phyloP scores from a whole-genome alignment of 2,113 vertebrate genomes.

The Lonchura striata region DNA sequence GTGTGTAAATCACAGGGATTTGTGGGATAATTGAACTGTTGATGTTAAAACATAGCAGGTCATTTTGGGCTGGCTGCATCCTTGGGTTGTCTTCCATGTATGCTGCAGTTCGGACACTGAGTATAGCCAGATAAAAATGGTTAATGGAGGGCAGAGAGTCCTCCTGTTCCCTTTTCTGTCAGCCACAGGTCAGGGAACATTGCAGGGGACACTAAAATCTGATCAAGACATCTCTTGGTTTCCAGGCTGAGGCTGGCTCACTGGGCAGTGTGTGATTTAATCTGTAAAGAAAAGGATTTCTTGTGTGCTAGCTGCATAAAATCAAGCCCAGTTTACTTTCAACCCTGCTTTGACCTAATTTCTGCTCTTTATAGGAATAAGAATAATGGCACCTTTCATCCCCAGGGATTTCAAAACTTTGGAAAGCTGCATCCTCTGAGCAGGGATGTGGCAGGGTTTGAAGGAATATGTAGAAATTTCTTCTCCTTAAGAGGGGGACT shows the following conservation, averaged over 20 bases:
- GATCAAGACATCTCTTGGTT: neutral
- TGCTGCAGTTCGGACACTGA: neutral
- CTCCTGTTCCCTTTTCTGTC: neutral
- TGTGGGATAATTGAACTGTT: neutral
- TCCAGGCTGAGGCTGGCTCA: neutral
- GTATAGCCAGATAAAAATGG: neutral
- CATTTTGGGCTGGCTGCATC: neutral
- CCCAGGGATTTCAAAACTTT: neutral
- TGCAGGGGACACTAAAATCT: neutral
- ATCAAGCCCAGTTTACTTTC: neutral
- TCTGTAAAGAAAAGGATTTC: neutral
- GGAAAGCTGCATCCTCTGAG: neutral
- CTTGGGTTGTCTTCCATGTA: fast-evolving
- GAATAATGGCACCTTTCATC: neutral
- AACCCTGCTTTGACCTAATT: neutral
- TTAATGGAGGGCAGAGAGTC: fast-evolving
- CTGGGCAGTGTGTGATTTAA: neutral
- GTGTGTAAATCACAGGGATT: neutral
- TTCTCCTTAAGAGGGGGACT: fast-evolving
- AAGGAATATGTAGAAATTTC: neutral
- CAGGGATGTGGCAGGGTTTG: neutral
- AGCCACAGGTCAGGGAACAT: fast-evolving
- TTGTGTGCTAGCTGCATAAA: neutral
- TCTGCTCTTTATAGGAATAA: neutral
- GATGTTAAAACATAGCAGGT: neutral